phyloP scores from a whole-genome alignment of 1,140 invertebrate species.

The Drosophila kanapiae region DNA sequence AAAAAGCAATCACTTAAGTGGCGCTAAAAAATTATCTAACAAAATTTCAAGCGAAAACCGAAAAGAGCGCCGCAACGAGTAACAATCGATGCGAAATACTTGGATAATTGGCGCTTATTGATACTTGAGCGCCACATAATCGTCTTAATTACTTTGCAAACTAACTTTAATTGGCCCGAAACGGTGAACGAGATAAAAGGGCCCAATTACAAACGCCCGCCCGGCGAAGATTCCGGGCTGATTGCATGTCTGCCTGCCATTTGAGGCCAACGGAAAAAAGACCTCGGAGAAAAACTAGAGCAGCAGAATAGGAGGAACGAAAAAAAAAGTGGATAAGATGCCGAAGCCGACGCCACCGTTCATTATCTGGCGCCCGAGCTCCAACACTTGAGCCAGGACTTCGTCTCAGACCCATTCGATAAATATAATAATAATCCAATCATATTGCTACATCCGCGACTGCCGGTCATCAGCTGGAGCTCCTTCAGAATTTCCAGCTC shows the following conservation, averaged over 20 bases:
- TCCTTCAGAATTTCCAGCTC: constrained; percentile 4
- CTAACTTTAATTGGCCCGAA: constrained; percentile 78
- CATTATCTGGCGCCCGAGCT: constrained; percentile 31
- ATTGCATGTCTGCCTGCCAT: constrained; percentile 75
- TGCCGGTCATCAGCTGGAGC: constrained; percentile 60
- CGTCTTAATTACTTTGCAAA: constrained; percentile 81
- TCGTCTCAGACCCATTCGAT: constrained; percentile 49
- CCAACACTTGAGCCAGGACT: constrained; percentile 47
- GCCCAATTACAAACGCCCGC: constrained; percentile 62
- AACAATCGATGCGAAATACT: constrained; percentile 68
- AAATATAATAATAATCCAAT: constrained; percentile 84
- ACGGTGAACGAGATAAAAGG: constrained; percentile 73
- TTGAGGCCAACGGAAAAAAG: constrained; percentile 36
- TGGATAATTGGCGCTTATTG: constrained; percentile 78
- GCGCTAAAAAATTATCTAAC: constrained; percentile 53
- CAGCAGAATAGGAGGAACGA: constrained; percentile 9
- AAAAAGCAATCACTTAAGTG: constrained; percentile 67
- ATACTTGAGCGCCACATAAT: constrained; percentile 83
- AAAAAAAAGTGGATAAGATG: constrained; percentile 22
- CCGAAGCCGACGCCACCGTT: constrained; percentile 28
- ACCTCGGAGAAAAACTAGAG: constrained; percentile 18
- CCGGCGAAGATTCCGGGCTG: constrained; percentile 38
- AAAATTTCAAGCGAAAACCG: constrained; percentile 51
- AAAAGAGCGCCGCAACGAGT: constrained; percentile 41
- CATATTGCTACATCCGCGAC: constrained; percentile 79